A percentile compares a stretch with the other conserved stretches of the same genome.
Conservation (phyloP, 2,113 vertebrate genomes). For the Sebastes fasciatus region DNA sequence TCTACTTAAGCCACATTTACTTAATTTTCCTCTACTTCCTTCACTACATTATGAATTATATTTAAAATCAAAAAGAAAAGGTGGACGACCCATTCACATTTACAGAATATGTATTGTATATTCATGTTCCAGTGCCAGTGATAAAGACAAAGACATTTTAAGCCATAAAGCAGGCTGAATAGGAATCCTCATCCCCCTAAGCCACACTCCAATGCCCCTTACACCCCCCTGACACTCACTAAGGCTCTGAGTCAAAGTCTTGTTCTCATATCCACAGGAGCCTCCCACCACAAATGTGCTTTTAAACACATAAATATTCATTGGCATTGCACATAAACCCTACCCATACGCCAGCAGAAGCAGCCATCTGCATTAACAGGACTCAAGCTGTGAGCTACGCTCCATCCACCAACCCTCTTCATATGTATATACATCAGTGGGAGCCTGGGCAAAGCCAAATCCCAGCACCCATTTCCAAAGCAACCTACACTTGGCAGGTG, state of each 20-base stretch:
- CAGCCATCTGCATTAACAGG: constrained; percentile 82
- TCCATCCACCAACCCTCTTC: constrained; percentile 74
- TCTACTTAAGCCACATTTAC: background rate
- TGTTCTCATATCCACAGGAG: constrained; percentile 66
- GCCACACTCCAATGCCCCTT: constrained; percentile 68
- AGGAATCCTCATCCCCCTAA: constrained; percentile 65
- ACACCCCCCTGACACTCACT: constrained; percentile 58
- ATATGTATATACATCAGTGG: constrained; percentile 67
- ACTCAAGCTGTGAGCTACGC: constrained; percentile 77
- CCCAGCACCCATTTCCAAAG: constrained; percentile 71
- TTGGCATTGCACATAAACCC: constrained; percentile 76
- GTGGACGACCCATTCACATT: constrained; percentile 21
- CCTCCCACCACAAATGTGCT: constrained; percentile 77
- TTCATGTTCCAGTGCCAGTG: constrained; percentile 33
- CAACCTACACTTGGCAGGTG: constrained; percentile 85
- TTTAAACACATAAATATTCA: constrained; percentile 84
- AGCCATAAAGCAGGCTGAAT: constrained; percentile 68
- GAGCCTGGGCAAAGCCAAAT: constrained; percentile 72
- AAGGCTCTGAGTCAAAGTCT: constrained; percentile 66
- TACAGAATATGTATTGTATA: constrained; percentile 26
- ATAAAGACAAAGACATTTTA: constrained; percentile 70
- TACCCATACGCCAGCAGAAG: constrained; percentile 68
- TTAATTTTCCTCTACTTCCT: background rate
- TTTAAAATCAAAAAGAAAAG: constrained; percentile 8
- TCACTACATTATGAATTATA: background rate